phyloP scores from a whole-genome alignment of 30 jellyfish, hydroid and myxozoan genomes.

The Chironex yamaguchii region DNA sequence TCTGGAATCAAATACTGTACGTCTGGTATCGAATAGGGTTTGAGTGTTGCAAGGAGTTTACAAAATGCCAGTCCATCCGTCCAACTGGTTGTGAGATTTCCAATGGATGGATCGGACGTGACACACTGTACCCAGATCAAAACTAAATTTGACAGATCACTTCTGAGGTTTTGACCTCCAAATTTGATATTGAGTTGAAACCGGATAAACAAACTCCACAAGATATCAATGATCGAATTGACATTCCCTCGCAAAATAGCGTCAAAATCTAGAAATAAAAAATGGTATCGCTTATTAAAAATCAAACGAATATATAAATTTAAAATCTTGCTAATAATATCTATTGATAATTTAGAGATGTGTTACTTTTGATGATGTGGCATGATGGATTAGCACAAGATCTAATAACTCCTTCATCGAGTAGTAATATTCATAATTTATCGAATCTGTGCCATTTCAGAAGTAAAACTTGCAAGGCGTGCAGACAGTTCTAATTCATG shows the following conservation, averaged over 20 bases:
- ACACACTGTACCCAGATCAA: neutral
- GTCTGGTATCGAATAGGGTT: neutral
- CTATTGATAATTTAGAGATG: no score
- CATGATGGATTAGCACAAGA: no score
- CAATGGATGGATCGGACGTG: neutral
- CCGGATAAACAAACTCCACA: neutral
- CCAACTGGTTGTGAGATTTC: neutral
- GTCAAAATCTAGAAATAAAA: neutral
- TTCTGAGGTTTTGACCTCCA: neutral
- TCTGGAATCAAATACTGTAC: neutral
- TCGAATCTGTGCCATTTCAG: no score
- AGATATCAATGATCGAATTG: neutral
- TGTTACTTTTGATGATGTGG: no score
- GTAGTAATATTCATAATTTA: no score
- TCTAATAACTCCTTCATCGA: no score
- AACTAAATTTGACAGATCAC: neutral
- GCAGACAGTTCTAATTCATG: no score
- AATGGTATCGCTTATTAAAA: no score
- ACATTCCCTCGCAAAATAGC: neutral
- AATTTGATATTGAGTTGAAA: neutral
- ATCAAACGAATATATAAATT: no score
- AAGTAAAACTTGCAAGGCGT: no score
- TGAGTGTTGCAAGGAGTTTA: neutral
- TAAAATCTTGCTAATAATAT: no score
- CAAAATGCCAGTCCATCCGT: neutral